A percentile compares a stretch with the other conserved stretches of the same genome.
These are phyloP conservation scores for Hyposoter didymator DNA, from an alignment of 2,888 invertebrate species.

Conservation along the genomic window DNA sequence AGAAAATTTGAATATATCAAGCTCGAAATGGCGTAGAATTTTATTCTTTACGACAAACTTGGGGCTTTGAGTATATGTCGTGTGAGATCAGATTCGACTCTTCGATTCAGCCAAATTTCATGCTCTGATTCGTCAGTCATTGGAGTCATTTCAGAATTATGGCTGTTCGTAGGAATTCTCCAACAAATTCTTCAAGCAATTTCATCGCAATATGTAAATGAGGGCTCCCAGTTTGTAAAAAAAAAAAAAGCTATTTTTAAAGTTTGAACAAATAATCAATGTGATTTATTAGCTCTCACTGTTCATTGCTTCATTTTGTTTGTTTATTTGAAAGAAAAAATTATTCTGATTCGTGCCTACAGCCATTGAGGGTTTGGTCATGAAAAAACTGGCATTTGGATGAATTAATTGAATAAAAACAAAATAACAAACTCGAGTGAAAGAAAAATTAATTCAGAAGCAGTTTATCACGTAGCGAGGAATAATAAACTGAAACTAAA, in stretches of 20 bases:
- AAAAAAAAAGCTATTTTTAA: not conserved
- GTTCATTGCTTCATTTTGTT: not conserved
- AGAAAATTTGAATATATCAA: conserved; percentile 75
- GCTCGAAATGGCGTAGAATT: conserved; percentile 71
- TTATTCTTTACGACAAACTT: conserved; percentile 72
- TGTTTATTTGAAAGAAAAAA: too few relatives aligned
- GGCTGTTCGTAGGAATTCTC: not conserved
- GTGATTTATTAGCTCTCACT: not conserved
- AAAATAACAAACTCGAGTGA: not conserved
- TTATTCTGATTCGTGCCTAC: not conserved
- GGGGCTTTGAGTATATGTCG: conserved; percentile 51
- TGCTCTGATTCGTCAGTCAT: conserved; percentile 27
- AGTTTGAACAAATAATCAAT: not conserved
- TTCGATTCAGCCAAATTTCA: conserved; percentile 50
- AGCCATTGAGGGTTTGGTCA: not conserved
- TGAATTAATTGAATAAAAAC: not conserved
- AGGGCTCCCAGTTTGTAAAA: not conserved
- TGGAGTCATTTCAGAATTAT: conserved; percentile 17
- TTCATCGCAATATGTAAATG: conserved; percentile 15
- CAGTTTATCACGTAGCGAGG: not conserved
- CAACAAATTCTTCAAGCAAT: conserved; percentile 9
- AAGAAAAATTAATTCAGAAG: too few relatives aligned
- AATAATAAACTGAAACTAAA: not conserved
- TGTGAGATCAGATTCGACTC: conserved; percentile 35
- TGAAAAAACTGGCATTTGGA: not conserved